phyloP scores from a whole-genome alignment of 2,888 invertebrate species.

The Caenorhabditis afra region DNA sequence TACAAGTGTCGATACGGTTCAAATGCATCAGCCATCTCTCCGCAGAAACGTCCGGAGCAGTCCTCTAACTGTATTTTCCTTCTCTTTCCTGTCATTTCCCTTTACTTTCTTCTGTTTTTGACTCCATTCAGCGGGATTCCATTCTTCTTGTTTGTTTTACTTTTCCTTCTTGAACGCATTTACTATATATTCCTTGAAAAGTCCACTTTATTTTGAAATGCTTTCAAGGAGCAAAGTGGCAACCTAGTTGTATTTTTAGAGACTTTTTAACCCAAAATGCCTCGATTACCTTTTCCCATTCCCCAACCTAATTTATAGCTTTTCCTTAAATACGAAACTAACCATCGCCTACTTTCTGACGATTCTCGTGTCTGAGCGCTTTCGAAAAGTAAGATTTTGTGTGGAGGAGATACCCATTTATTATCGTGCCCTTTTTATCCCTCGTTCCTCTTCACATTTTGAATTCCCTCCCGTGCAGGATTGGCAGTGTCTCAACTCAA shows the following conservation, averaged over 20 bases:
- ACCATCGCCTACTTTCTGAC: slow-evolving; percentile 31
- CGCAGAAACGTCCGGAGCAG: slow-evolving; percentile 30
- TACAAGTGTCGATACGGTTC: slow-evolving; percentile 65
- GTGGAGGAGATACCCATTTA: slow-evolving; percentile 21
- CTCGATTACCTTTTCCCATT: background rate
- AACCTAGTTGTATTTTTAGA: slow-evolving; percentile 52
- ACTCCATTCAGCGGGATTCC: slow-evolving; percentile 46
- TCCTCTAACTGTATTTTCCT: slow-evolving; percentile 38
- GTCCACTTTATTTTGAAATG: no score
- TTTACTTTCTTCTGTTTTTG: slow-evolving; percentile 31
- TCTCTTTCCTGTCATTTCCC: slow-evolving; percentile 43
- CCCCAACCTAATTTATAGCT: slow-evolving; percentile 40
- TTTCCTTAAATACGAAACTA: slow-evolving; percentile 24
- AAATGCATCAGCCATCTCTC: slow-evolving; percentile 50
- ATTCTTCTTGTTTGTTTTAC: slow-evolving; percentile 35
- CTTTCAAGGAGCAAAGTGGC: slow-evolving; percentile 4
- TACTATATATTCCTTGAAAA: slow-evolving; percentile 7
- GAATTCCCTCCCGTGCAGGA: slow-evolving; percentile 24
- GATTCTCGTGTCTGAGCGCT: slow-evolving; percentile 64
- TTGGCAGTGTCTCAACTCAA: slow-evolving; percentile 57
- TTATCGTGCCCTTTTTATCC: background rate
- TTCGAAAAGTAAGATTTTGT: slow-evolving; percentile 49
- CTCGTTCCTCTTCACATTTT: slow-evolving; percentile 17
- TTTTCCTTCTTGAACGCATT: slow-evolving; percentile 40
- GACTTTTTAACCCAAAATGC: slow-evolving; percentile 9